Conservation (phyloP, 2,797 vertebrate species). For the Sebastes trivittatus region DNA sequence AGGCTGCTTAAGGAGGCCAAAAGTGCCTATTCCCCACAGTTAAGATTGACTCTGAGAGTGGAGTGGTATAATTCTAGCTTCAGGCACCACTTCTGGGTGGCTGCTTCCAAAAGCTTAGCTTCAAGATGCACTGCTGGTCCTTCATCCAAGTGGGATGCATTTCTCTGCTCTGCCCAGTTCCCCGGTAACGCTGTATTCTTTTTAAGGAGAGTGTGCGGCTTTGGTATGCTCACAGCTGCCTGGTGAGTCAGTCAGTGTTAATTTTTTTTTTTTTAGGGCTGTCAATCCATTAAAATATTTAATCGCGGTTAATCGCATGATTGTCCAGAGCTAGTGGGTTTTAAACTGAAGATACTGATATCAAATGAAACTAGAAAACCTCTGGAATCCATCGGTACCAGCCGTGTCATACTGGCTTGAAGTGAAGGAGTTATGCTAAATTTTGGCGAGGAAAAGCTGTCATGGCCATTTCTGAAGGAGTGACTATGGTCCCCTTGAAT, state of each 20-base stretch:
- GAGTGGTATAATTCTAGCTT: conserved; percentile 71
- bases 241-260: background rate
- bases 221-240: conserved; percentile 16
- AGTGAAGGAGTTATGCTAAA: too few relatives aligned
- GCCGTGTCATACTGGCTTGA: too few relatives aligned
- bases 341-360: too few relatives aligned
- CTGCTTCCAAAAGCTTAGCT: conserved; percentile 68
- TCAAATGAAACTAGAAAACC: too few relatives aligned
- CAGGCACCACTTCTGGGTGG: conserved; percentile 63
- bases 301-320: too few relatives aligned
- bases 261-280: background rate
- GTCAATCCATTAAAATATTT: too few relatives aligned
- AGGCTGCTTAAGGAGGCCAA: conserved; percentile 63
- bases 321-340: too few relatives aligned
- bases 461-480: too few relatives aligned
- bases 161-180: conserved; percentile 42
- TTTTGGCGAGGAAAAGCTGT: too few relatives aligned
- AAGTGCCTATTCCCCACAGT: conserved; percentile 67
- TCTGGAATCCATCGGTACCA: too few relatives aligned
- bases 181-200: conserved; percentile 33
- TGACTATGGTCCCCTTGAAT: too few relatives aligned
- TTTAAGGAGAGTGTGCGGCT: conserved; percentile 2
- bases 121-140: conserved; percentile 57
- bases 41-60: conserved; percentile 62
- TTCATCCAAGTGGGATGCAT: conserved; percentile 56